These are phyloP conservation scores for Holothuria leucospilota DNA, from an alignment of 53 echinoderm and acorn worm genomes.

Conservation along the genomic window DNA sequence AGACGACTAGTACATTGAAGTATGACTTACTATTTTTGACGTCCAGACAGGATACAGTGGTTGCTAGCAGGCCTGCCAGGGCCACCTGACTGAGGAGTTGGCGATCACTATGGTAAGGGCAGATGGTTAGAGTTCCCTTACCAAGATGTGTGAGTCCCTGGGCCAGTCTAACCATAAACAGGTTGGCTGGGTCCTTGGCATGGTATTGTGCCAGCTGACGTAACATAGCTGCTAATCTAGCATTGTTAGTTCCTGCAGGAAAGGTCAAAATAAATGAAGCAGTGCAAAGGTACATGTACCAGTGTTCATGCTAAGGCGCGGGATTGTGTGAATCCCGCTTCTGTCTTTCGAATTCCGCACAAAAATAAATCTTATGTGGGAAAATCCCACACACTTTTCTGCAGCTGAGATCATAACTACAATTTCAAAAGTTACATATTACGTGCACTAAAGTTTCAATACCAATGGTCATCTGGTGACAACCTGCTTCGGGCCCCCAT, in stretches of 20 bases:
- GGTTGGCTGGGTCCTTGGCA: conserved; percentile 91
- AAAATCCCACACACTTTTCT: no score
- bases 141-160: conserved; percentile 97
- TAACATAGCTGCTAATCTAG: conserved; percentile 94
- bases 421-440: no score
- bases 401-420: no score
- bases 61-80: conserved; percentile 84
- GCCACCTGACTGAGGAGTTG: conserved; percentile 95
- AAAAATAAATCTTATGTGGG: no score
- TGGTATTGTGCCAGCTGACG: conserved; percentile 98
- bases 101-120: conserved; percentile 95
- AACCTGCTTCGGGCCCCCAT: no score
- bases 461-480: no score
- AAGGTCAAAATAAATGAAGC: neutral
- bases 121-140: conserved; percentile 94
- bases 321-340: no score
- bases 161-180: conserved; percentile 96
- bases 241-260: conserved; percentile 91
- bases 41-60: conserved; percentile 86
- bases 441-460: no score
- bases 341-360: no score
- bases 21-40: conserved; percentile 96
- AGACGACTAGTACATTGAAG: no score
- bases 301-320: no score
- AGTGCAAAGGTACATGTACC: no score